Evolutionary conservation across 1,140 invertebrate genomes (phyloP).

Genomic region (Scaptomyza graminum): DNA sequence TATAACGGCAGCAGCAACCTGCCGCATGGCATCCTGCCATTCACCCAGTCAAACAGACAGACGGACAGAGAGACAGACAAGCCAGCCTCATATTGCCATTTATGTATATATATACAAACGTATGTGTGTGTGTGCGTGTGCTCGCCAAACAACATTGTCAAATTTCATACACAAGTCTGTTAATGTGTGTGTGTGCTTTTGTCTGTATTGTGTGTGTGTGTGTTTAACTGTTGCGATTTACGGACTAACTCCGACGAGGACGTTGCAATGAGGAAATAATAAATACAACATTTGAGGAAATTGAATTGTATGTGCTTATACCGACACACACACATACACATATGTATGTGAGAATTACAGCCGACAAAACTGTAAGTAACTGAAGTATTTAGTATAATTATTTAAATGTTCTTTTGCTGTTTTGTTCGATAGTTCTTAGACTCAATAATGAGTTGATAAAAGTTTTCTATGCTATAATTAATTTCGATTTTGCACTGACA

Average conservation of each 20-base stretch:
- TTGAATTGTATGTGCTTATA: conserved; percentile 77
- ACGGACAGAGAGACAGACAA: conserved; percentile 24
- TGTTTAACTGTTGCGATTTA: conserved; percentile 77
- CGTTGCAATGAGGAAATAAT: conserved; percentile 79
- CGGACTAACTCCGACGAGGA: conserved; percentile 59
- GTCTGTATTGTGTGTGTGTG: conserved; percentile 28
- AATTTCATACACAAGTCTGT: conserved; percentile 63
- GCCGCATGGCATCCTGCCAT: background rate
- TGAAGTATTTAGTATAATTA: background rate
- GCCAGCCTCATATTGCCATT: conserved; percentile 19
- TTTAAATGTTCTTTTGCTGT: too few relatives aligned
- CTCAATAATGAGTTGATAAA: too few relatives aligned
- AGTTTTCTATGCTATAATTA: too few relatives aligned
- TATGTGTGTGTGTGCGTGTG: conserved; percentile 44
- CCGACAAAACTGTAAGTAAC: conserved; percentile 44
- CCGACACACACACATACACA: conserved; percentile 3
- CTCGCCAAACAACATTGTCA: conserved; percentile 71
- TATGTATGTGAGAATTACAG: conserved; percentile 26
- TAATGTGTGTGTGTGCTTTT: conserved; percentile 46
- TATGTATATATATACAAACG: conserved; percentile 35
- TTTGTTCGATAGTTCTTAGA: too few relatives aligned
- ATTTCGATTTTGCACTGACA: background rate
- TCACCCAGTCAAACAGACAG: conserved; percentile 8
- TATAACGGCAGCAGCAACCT: conserved; percentile 12
- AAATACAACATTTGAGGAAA: conserved; percentile 82